These are phyloP conservation scores for Microplitis demolitor DNA, from an alignment of 1,140 invertebrate species.

Conservation along the genomic window DNA sequence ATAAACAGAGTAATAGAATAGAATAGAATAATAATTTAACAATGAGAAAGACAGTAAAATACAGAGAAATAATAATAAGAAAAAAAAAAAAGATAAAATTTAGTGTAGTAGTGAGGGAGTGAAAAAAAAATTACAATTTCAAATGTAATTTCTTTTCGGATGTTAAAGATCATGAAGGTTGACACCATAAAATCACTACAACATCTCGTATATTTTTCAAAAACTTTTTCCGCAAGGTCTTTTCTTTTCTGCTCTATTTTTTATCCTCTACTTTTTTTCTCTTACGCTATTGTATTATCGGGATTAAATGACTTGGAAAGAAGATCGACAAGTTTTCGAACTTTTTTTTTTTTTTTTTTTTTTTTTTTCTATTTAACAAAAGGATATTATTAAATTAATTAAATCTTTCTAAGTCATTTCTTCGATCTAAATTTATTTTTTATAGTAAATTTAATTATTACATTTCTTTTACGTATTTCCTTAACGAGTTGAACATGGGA, in stretches of 20 bases:
- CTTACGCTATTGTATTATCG: neutral
- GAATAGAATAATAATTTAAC: too few species aligned
- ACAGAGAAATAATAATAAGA: too few species aligned
- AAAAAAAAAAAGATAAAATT: too few species aligned
- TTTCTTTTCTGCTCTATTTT: slow-evolving; percentile 23
- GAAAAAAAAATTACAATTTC: neutral
- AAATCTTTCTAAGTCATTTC: too few species aligned
- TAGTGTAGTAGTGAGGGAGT: neutral
- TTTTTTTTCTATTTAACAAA: slow-evolving; percentile 19
- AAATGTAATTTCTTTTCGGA: neutral
- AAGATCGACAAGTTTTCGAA: neutral
- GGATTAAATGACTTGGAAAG: neutral
- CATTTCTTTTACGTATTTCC: too few species aligned
- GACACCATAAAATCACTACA: slow-evolving; percentile 15
- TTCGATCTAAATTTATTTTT: too few species aligned
- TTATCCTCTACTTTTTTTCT: slow-evolving; percentile 2
- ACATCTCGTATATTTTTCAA: slow-evolving; percentile 30
- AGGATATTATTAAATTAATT: too few species aligned
- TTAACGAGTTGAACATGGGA: too few species aligned
- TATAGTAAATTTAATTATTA: too few species aligned
- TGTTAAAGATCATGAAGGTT: neutral
- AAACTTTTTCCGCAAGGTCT: slow-evolving; percentile 26
- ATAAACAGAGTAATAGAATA: too few species aligned
- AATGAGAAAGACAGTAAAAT: too few species aligned
- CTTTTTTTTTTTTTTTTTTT: slow-evolving; percentile 32